phyloP scores from a whole-genome alignment of 2,113 vertebrate species.

The Camarhynchus parvulus region DNA sequence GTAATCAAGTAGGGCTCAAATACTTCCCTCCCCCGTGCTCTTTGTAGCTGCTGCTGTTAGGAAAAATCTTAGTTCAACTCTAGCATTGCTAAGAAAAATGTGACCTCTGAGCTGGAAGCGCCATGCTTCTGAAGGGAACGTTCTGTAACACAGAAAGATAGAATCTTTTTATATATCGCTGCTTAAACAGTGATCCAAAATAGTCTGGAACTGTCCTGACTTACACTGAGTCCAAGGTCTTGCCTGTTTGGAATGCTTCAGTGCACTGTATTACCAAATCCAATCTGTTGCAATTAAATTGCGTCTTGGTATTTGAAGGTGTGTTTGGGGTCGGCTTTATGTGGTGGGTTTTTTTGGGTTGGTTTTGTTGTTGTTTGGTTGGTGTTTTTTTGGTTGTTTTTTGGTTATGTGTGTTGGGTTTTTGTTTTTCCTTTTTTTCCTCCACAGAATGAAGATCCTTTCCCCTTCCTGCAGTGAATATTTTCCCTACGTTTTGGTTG shows the following conservation, averaged over 20 bases:
- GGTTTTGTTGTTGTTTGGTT: background rate
- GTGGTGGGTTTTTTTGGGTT: background rate
- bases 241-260: background rate
- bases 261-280: background rate
- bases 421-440: background rate
- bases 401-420: background rate
- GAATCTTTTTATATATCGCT: background rate
- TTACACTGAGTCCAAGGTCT: background rate
- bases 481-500: accelerated
- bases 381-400: background rate
- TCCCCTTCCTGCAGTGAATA: accelerated
- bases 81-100: background rate
- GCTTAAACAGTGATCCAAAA: background rate
- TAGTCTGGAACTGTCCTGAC: background rate
- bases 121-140: background rate
- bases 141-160: background rate
- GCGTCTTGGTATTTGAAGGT: background rate
- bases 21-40: background rate
- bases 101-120: background rate
- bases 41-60: background rate
- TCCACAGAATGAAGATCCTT: background rate
- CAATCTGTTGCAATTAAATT: background rate
- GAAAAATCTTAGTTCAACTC: background rate
- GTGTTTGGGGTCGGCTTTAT: background rate
- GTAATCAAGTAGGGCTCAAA: background rate